Evolutionary conservation across 2,888 invertebrate genomes (phyloP).

Genomic region (Cepaea hortensis): DNA sequence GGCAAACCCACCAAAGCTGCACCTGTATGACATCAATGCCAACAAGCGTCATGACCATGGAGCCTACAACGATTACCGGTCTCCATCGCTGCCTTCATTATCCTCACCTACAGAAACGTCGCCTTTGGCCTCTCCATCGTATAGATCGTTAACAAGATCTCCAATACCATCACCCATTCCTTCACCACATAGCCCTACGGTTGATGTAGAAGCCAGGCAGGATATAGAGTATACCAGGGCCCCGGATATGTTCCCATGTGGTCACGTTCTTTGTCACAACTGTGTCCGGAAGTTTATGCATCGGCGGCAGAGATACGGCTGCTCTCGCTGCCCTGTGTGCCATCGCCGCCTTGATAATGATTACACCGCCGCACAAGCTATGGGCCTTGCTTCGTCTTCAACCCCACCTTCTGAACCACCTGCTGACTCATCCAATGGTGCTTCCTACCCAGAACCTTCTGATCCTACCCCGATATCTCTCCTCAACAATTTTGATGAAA

Average conservation of each 20-base stretch:
- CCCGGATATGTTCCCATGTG: conserved; percentile 72
- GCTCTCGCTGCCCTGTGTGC: conserved; percentile 57
- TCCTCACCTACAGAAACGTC: conserved; percentile 31
- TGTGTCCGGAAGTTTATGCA: conserved; percentile 64
- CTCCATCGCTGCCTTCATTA: conserved; percentile 29
- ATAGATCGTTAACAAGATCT: background rate
- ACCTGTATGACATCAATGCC: conserved; percentile 52
- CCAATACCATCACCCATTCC: conserved; percentile 33
- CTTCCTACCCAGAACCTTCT: conserved; percentile 44
- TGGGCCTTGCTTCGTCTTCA: conserved; percentile 38
- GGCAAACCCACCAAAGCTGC: conserved; percentile 22
- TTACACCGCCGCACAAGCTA: conserved; percentile 45
- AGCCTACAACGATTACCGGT: conserved; percentile 36
- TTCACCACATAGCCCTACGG: conserved; percentile 29
- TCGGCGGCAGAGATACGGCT: conserved; percentile 47
- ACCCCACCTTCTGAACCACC: background rate
- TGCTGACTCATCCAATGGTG: conserved; percentile 50
- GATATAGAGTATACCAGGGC: conserved; percentile 64
- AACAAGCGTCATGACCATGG: conserved; percentile 37
- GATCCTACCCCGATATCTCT: conserved; percentile 60
- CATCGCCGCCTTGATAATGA: conserved; percentile 49
- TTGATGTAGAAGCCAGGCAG: conserved; percentile 44
- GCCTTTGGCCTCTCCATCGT: conserved; percentile 4
- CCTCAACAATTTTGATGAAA: conserved; percentile 68
- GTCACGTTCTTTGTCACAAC: conserved; percentile 69